Conservation (phyloP, 2,888 invertebrate species). For the Cheilosia vernalis region DNA sequence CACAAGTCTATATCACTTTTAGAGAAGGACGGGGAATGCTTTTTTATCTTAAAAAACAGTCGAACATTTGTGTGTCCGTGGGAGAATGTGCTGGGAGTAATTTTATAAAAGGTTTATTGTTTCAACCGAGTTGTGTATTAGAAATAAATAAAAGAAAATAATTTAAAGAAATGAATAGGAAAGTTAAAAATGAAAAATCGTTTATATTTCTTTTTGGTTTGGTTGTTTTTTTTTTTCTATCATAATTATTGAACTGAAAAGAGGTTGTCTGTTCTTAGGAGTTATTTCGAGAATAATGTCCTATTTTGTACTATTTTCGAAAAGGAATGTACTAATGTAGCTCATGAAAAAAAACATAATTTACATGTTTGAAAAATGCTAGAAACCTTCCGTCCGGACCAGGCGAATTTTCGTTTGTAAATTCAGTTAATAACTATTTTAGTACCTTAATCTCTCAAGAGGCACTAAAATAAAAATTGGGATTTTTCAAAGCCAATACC, state of each 20-base stretch:
- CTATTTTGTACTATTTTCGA: no score
- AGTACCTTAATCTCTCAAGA: no score
- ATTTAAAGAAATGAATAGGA: constrained; percentile 19
- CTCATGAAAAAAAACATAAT: no score
- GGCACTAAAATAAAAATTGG: no score
- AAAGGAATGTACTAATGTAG: no score
- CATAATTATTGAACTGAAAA: neutral
- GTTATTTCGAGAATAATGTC: no score
- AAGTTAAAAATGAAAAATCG: constrained; percentile 54
- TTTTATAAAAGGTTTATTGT: constrained; percentile 51
- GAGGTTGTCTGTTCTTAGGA: neutral
- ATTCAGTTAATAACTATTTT: no score
- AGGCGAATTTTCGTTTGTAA: no score
- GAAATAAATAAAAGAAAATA: constrained; percentile 41
- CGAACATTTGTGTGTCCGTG: constrained; percentile 70
- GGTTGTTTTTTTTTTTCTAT: neutral
- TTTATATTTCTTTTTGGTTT: constrained; percentile 31
- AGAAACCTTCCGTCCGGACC: no score
- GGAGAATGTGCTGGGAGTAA: constrained; percentile 57
- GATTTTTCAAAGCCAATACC: no score
- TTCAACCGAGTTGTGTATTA: constrained; percentile 51
- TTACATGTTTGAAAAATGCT: no score
- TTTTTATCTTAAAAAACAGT: constrained; percentile 4
- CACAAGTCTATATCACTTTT: constrained; percentile 76
- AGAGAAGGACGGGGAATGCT: constrained; percentile 20